These are phyloP conservation scores for Ostrea denselamellosa DNA, from an alignment of 1,140 invertebrate genomes.

Conservation along the genomic window DNA sequence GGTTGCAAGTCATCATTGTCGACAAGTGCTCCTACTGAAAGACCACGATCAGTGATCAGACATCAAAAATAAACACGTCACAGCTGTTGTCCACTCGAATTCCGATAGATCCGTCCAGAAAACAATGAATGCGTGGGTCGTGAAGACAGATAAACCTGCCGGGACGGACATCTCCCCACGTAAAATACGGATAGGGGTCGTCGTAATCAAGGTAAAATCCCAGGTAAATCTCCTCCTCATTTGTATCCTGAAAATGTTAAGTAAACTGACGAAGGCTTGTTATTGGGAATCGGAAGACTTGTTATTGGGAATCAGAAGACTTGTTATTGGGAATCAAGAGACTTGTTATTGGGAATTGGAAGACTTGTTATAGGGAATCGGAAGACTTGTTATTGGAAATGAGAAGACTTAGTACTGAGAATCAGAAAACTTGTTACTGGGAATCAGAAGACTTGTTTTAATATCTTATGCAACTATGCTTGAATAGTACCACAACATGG, in stretches of 20 bases:
- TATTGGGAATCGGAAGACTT: too few relatives aligned
- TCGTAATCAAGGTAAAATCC: conserved; percentile 61
- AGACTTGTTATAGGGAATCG: too few relatives aligned
- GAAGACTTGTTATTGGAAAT: too few relatives aligned
- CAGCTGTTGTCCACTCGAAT: conserved; percentile 54
- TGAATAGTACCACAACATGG: neutral
- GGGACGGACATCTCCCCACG: conserved; percentile 52
- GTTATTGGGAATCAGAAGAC: too few relatives aligned
- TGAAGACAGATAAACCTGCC: conserved; percentile 60
- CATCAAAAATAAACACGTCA: conserved; percentile 32
- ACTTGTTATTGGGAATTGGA: too few relatives aligned
- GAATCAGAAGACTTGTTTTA: too few relatives aligned
- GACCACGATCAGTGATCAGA: neutral
- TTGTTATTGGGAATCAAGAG: too few relatives aligned
- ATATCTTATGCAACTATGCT: neutral
- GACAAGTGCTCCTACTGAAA: too few relatives aligned
- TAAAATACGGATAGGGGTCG: conserved; percentile 54
- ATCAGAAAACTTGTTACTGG: too few relatives aligned
- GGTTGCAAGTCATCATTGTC: too few relatives aligned
- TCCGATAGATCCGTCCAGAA: conserved; percentile 57
- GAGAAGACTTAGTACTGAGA: too few relatives aligned
- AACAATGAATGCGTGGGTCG: conserved; percentile 56
- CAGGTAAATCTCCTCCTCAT: conserved; percentile 52
- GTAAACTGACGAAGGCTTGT: too few relatives aligned
- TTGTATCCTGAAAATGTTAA: conserved; percentile 53